Base-by-base conservation (phyloP, 2,113 vertebrate species). In the Psittacula cyanocephala region DNA sequence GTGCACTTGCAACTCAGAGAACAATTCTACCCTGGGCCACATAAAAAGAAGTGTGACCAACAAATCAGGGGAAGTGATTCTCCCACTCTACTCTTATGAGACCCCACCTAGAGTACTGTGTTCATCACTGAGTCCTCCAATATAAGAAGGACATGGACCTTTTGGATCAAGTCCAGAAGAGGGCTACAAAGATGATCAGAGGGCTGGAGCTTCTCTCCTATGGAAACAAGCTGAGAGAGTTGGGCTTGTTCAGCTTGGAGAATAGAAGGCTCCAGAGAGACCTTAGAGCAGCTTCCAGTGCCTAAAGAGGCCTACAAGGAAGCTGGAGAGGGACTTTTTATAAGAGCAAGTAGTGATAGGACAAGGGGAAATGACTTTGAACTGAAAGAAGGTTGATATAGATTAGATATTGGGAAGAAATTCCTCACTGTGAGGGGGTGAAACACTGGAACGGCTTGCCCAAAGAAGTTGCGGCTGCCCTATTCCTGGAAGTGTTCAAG, bases 171-270 rank as follows among this genome's bases (percentile, higher is more conserved):
- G 37, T 49, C 23, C 47, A 47, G 31, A 60, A 31, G 31, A 37
- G 18, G 22, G 29, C 18, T n/a, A 37, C 0, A 0, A 11, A 84
- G n/a, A n/a, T 39, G 5, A 9, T 19, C 29, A 13, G 25, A 22
- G 17, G 27, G 3, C 17, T 81, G 35, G 27, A 86, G 3, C 46
- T 33, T 4, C 2, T 72, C 9, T 77, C 5, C 13, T 57, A 0
- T 24, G 13, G 17, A 50, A 43, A 33, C 2, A 67, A 9, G 6
- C 28, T 63, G 37, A 52, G 29, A 68, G 17, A n/a, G 18, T 7
- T 59, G 16, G 15, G 1, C 3, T 33, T 89, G 15, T n/a, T 79
- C 49, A 89, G 19, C 17, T 29, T 63, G 25, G 11, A 63, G 22
- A 53, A 57, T 9, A 43, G 29, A 62, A 62, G 28, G n/a, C 23